Evolutionary conservation across 2,113 vertebrate genomes (phyloP).

Genomic region (Sylvietta virens): DNA sequence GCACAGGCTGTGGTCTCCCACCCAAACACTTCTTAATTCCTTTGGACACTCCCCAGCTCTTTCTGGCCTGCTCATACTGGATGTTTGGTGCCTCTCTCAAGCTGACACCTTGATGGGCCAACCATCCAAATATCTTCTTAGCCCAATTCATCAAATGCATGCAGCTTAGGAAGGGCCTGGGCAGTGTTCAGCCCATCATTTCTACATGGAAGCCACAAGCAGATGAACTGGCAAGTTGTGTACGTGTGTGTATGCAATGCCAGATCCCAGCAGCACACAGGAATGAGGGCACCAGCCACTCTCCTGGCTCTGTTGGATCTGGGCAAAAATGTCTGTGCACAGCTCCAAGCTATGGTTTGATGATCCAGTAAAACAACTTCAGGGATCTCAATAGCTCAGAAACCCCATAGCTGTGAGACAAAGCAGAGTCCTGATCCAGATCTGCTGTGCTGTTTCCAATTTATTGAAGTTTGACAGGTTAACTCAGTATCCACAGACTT

Average conservation of each 20-base stretch:
- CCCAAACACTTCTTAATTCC: neutral
- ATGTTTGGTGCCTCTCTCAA: neutral
- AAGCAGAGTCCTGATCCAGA: neutral
- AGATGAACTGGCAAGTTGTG: neutral
- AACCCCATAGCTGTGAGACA: neutral
- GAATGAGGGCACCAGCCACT: neutral
- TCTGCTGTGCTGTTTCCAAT: neutral
- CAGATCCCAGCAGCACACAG: neutral
- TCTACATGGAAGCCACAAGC: neutral
- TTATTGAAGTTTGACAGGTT: neutral
- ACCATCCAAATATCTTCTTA: neutral
- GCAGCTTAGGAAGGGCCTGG: neutral
- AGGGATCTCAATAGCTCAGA: neutral
- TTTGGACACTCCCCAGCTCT: neutral
- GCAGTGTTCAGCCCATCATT: neutral
- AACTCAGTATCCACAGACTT: neutral
- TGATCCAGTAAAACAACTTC: neutral
- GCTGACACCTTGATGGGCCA: neutral
- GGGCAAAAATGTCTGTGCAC: neutral
- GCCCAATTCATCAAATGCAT: neutral
- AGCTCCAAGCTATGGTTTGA: neutral
- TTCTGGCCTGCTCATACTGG: neutral
- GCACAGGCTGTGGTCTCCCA: neutral
- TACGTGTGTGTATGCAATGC: no score
- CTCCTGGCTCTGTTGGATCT: neutral